Percentiles rank a stretch among this genome's conserved stretches.
Conservation (phyloP, 2,113 vertebrate genomes). For the Tor tambroides region DNA sequence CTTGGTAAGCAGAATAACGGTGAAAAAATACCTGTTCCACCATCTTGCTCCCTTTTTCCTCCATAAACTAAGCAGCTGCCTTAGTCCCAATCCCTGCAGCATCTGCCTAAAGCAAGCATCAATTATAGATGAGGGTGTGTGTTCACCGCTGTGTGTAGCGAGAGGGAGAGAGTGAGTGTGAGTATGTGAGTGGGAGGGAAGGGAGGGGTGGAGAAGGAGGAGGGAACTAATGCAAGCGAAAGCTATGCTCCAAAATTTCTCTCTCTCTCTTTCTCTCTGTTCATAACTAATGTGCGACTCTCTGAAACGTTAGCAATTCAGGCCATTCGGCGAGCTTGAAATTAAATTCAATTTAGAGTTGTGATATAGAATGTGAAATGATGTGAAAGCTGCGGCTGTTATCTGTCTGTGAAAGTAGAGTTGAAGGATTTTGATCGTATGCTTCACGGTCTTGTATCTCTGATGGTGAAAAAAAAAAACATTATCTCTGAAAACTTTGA, state of each 20-base stretch:
- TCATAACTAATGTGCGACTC: constrained; percentile 11
- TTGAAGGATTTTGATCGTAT: neutral
- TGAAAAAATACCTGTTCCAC: constrained; percentile 85
- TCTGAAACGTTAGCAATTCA: constrained; percentile 30
- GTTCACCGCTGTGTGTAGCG: constrained; percentile 58
- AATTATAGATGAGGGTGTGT: constrained; percentile 73
- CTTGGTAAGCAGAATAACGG: constrained; percentile 69
- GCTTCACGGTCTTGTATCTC: neutral
- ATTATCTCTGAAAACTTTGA: neutral
- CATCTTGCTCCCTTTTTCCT: constrained; percentile 83
- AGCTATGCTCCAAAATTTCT: constrained; percentile 75
- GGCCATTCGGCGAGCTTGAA: neutral
- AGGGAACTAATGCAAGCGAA: constrained; percentile 73
- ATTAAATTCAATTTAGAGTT: constrained; percentile 5
- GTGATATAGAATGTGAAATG: constrained; percentile 5
- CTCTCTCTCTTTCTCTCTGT: constrained; percentile 53
- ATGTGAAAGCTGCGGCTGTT: neutral
- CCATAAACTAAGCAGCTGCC: constrained; percentile 85
- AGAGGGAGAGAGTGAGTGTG: constrained; percentile 47
- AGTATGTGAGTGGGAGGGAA: constrained; percentile 55
- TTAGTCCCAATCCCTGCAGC: constrained; percentile 80
- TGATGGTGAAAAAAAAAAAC: neutral
- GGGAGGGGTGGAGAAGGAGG: constrained; percentile 64
- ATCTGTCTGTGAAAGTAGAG: constrained; percentile 4
- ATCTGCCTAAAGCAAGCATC: constrained; percentile 82